Base-by-base conservation (phyloP, 2,113 vertebrate species). In the Seriola dumerili region DNA sequence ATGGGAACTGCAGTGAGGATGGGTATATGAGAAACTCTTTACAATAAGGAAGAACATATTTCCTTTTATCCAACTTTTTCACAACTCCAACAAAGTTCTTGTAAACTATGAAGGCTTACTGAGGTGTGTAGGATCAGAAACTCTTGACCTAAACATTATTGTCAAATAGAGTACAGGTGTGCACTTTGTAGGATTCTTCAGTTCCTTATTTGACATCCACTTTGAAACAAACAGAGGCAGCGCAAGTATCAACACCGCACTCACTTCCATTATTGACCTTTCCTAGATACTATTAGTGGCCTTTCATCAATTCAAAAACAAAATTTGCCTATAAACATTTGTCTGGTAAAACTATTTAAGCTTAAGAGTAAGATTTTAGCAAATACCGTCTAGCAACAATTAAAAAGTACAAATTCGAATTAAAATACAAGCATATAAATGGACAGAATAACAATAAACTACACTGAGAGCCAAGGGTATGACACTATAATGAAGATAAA, bases 401-500 rank as follows among this genome's bases (percentile, higher is more conserved):
- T 61, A 34, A 69, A 52, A 54, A 55, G 17, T 40, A 63, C 17
- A 2, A 7, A 68, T 34, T 74, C 19, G 8, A 46, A n/a, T 59
- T 7, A 25, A 57, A 54, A 59, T 40, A 29, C 4, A 2, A 9
- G 3, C 16, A 13, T 23, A 48, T n/a, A 12, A 81, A 48, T 0
- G 4, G 14, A 36, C 13, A 66, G 10, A 7, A 25, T 19, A 61
- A 3, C 38, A 77, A 65, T 29, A 52, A 67, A 59, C 58, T 40
- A 32, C 9, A 8, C 25, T 23, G 17, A 68, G 16, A 61, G 8
- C 16, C 9, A 58, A 66, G 8, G 1, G 3, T 19, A 11, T 44
- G 61, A 29, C 62, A 62, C 38, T 16, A 36, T 50, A 67, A 69
- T 77, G n/a, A 62, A 59, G 72, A 76, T 23, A 57, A 61, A 77